These are phyloP conservation scores for Chrysocyon brachyurus DNA, from an alignment of 2,797 vertebrate genomes.

Conservation along the genomic window DNA sequence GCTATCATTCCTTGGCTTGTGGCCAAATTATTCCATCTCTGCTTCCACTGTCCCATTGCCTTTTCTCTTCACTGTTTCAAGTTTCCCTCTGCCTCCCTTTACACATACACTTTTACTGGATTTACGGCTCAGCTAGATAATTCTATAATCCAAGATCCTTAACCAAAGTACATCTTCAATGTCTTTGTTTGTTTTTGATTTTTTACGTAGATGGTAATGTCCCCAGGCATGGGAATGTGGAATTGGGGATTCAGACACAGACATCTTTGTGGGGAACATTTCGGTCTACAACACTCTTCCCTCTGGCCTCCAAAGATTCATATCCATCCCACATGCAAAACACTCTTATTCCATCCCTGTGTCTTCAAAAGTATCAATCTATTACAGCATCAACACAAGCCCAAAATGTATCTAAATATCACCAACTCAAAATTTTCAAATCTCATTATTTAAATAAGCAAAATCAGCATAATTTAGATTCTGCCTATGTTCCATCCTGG, in stretches of 20 bases:
- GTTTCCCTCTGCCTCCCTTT: not conserved
- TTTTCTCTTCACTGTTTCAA: not conserved
- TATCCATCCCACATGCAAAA: not conserved
- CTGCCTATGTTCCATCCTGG: not conserved
- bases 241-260: not conserved
- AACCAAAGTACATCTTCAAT: not conserved
- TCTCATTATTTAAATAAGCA: not conserved
- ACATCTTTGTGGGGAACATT: not conserved
- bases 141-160: not conserved
- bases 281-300: not conserved
- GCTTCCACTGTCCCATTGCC: not conserved
- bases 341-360: not conserved
- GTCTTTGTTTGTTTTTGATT: not conserved
- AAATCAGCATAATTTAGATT: not conserved
- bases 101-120: not conserved
- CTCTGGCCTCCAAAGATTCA: not conserved
- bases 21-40: not conserved
- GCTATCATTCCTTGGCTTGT: not conserved
- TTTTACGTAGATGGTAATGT: too few relatives aligned
- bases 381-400: not conserved
- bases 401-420: not conserved
- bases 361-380: not conserved
- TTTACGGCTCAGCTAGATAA: not conserved
- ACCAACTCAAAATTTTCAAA: not conserved
- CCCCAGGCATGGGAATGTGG: not conserved